Evolutionary conservation across 2,113 vertebrate species (phyloP).

Genomic region (Podocnemis expansa): DNA sequence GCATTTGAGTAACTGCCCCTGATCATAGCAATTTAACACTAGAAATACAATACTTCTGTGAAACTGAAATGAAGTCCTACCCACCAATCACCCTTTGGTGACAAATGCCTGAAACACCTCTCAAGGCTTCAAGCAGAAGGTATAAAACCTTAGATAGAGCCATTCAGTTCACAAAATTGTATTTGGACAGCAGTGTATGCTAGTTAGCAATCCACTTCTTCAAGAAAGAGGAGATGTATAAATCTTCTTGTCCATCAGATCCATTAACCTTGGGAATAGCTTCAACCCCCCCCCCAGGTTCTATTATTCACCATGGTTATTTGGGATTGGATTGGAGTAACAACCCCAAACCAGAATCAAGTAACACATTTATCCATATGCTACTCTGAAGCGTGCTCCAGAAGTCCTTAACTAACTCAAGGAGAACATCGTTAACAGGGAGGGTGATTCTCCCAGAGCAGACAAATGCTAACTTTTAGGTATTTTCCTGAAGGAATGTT

Average conservation of each 20-base stretch:
- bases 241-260: neutral
- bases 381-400: neutral
- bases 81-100: neutral
- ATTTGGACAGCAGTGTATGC: neutral
- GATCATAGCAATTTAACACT: accelerated
- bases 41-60: neutral
- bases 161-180: neutral
- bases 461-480: neutral
- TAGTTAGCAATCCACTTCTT: neutral
- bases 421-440: neutral
- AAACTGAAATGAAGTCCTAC: neutral
- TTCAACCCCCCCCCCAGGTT: neutral
- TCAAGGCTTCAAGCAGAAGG: neutral
- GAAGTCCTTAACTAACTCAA: neutral
- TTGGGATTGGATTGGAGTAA: neutral
- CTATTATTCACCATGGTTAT: neutral
- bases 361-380: neutral
- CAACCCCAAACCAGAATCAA: neutral
- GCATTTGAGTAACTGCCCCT: neutral
- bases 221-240: neutral
- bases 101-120: neutral
- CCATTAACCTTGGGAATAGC: neutral
- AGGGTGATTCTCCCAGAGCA: neutral
- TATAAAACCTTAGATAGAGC: neutral
- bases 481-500: neutral